phyloP scores from a whole-genome alignment of 2,113 vertebrate species.

The Macaca mulatta region DNA sequence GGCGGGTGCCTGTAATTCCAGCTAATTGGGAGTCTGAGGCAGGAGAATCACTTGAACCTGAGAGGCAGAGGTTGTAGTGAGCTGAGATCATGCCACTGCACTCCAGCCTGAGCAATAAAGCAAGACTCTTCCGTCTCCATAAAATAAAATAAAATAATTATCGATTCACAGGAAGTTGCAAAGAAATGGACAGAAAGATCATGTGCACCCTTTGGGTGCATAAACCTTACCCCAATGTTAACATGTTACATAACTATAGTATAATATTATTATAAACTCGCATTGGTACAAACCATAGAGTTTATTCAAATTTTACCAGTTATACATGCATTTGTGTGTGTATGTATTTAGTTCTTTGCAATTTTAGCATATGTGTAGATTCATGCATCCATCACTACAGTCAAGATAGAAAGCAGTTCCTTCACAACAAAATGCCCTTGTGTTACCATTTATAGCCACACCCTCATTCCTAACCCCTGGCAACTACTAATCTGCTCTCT shows the following conservation, averaged over 20 bases:
- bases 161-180: not conserved
- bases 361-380: not conserved
- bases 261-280: not conserved
- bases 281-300: not conserved
- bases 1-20: too few relatives aligned
- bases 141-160: too few relatives aligned
- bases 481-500: not conserved
- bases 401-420: not conserved
- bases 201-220: not conserved
- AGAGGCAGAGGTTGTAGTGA: too few relatives aligned
- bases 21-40: too few relatives aligned
- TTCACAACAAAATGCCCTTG: not conserved
- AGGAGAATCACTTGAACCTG: too few relatives aligned
- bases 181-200: not conserved
- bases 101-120: too few relatives aligned
- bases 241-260: not conserved
- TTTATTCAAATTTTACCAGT: not conserved
- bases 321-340: not conserved
- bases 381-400: not conserved
- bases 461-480: not conserved
- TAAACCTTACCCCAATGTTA: not conserved
- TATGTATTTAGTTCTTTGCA: not conserved
- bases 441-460: not conserved
- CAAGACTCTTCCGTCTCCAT: too few relatives aligned
- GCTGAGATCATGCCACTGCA: too few relatives aligned